Evolutionary conservation across 2,797 vertebrate species (phyloP), one percentile per base, ranked within the genome.

Genomic region (Hipposideros larvatus): DNA sequence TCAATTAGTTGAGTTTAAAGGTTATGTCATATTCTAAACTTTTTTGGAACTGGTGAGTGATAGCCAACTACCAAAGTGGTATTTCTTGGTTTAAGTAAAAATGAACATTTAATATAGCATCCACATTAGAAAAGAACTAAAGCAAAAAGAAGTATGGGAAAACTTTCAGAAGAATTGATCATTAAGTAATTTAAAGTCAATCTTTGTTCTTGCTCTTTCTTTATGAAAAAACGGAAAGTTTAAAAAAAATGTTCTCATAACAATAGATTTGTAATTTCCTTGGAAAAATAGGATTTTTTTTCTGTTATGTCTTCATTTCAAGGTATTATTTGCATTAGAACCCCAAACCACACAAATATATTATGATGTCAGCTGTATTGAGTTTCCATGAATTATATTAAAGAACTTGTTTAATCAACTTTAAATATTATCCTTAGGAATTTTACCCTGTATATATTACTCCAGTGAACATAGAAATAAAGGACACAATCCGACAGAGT

Each of bases 341-440:
- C 34, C 15, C 63, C 84, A 96, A 87, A 78, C 11, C 11, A 65
- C 43, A 26, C 24, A 93, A 87, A 90, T 87, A 34, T 31, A 86
- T 95, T 24, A 86, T 51, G 66, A 15, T 87, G 71, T 96, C 91
- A 96, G 10, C 11, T 93, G 19, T 96, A 91, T 94, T 97, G 73
- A 93, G 19, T 68, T 96, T 97, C 43, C 53, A 68, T 90, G 68
- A 95, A 88, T 95, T 94, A 75, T 92, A 91, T 84, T 85, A 66
- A 95, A 94, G 26, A 80, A 7, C 24, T 90, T 94, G 7, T 96
- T 97, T 97, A 96, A 95, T 89, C n/a, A 91, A 31, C 71, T 91
- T 90, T 61, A 97, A 97, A 77, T 78, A 31, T 48, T 95, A n/a
- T 94, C 46, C 22, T 95, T 68, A 87, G 77, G 90, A 97, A 96